Conservation (phyloP, 2,888 invertebrate genomes). For the Campoletis raptor region DNA sequence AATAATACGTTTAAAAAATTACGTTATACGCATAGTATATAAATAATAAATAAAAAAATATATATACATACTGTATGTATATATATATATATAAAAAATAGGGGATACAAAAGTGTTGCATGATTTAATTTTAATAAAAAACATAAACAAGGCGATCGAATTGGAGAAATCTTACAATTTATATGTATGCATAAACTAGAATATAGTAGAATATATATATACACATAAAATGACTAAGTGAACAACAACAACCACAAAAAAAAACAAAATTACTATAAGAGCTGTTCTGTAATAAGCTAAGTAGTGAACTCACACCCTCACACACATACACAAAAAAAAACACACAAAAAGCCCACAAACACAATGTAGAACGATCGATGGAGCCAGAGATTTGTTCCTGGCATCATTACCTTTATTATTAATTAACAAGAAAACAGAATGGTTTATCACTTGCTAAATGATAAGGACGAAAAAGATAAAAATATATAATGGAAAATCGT, state of each 20-base stretch:
- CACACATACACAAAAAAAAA: background rate
- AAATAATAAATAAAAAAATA: background rate
- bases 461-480: slow-evolving; percentile 15
- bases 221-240: slow-evolving; percentile 52
- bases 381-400: slow-evolving; percentile 41
- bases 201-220: slow-evolving; percentile 35
- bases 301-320: slow-evolving; percentile 45
- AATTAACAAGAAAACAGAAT: slow-evolving; percentile 43
- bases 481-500: slow-evolving; percentile 32
- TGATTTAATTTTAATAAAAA: slow-evolving; percentile 68
- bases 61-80: slow-evolving; percentile 43
- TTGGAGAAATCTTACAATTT: slow-evolving; percentile 54
- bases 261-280: slow-evolving; percentile 55
- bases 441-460: slow-evolving; percentile 29
- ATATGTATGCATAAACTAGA: slow-evolving; percentile 46
- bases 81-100: slow-evolving; percentile 49
- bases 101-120: slow-evolving; percentile 63
- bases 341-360: slow-evolving; percentile 32
- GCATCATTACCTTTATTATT: slow-evolving; percentile 49
- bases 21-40: slow-evolving; percentile 59
- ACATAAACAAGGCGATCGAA: slow-evolving; percentile 22
- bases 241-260: background rate
- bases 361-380: slow-evolving; percentile 58
- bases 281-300: slow-evolving; percentile 61
- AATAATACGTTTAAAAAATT: slow-evolving; percentile 54